Evolutionary conservation across 2,888 invertebrate genomes (phyloP), one percentile per base, ranked within the genome.

Genomic region (Nomada ruficornis): DNA sequence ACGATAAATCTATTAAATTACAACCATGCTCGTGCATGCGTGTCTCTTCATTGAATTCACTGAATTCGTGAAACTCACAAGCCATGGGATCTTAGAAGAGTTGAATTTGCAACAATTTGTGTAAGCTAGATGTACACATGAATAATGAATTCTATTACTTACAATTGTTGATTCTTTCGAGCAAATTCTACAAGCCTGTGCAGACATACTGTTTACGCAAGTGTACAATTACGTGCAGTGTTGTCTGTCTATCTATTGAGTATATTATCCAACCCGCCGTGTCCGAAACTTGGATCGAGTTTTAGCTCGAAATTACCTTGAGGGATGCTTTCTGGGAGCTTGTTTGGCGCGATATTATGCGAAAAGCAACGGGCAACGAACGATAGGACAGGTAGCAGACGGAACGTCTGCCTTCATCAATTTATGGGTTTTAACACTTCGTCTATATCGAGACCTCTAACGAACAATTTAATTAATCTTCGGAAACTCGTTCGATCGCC

Each of bases 381-480:
- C 29, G 78, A 80, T 80, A 86, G 80, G 80, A 72, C 73, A 71
- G 80, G 68, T 73, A 64, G 5, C 47, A 50, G 18, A 3, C 44
- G 55, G 60, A 75, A 76, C 76, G 81, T 69, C 68, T 76, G 63
- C 67, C 59, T 36, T 44, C 54, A 54, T 50, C 42, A 63, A 52
- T 47, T 57, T 50, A 15, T 18, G 47, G 18, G 18, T 44, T 5
- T 18, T 13, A 50, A 52, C 64, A 1, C 57, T 18, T 47, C 44
- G 52, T 42, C 71, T 87, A 86, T 86, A 89, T 88, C 83, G 89
- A 88, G 84, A 85, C 84, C 85, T 75, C 83, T 88, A 87, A 89
- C 77, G 83, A 89, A 88, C 78, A 82, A 86, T 88, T 88, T 86
- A 88, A 89, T 89, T 87, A 86, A 88, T 91, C 88, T 86, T 73